Conservation (phyloP, 2,888 invertebrate genomes). For the Odontomyia ornata region DNA sequence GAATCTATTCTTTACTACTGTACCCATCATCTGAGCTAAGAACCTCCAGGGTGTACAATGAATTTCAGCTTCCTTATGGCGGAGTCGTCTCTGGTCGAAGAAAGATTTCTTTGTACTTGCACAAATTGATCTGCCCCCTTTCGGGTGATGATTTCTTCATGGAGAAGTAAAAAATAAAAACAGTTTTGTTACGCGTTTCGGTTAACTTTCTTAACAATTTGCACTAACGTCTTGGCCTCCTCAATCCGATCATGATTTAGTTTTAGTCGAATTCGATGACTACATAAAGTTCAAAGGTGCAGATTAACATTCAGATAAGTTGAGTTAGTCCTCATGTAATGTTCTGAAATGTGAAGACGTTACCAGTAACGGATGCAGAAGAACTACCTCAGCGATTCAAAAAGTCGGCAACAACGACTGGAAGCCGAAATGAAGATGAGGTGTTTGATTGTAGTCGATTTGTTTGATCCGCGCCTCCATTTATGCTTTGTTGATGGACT, state of each 20-base stretch:
- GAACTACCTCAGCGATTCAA: background rate
- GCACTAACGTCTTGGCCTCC: background rate
- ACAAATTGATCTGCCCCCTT: slow-evolving; percentile 37
- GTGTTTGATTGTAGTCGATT: slow-evolving; percentile 47
- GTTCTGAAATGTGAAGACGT: background rate
- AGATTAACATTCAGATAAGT: slow-evolving; percentile 31
- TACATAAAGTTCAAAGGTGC: slow-evolving; percentile 17
- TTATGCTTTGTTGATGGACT: slow-evolving; percentile 42
- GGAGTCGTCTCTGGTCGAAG: background rate
- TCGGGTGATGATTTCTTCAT: slow-evolving; percentile 45
- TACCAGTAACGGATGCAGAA: slow-evolving; percentile 25
- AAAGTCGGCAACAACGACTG: background rate
- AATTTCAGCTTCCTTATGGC: slow-evolving; percentile 16
- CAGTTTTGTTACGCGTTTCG: slow-evolving; percentile 47
- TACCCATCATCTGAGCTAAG: too few relatives aligned
- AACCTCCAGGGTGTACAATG: background rate
- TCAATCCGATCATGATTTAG: background rate
- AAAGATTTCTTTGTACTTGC: background rate
- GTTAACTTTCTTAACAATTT: slow-evolving; percentile 48
- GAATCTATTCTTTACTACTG: too few relatives aligned
- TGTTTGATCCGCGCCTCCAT: slow-evolving; percentile 47
- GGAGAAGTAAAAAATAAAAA: slow-evolving; percentile 27
- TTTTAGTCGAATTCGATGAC: background rate
- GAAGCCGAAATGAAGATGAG: slow-evolving; percentile 41
- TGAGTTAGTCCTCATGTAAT: background rate